A percentile compares a stretch with the other conserved stretches of the same genome.
phyloP scores from a whole-genome alignment of 2,113 vertebrate species.

The Pandion haliaetus region DNA sequence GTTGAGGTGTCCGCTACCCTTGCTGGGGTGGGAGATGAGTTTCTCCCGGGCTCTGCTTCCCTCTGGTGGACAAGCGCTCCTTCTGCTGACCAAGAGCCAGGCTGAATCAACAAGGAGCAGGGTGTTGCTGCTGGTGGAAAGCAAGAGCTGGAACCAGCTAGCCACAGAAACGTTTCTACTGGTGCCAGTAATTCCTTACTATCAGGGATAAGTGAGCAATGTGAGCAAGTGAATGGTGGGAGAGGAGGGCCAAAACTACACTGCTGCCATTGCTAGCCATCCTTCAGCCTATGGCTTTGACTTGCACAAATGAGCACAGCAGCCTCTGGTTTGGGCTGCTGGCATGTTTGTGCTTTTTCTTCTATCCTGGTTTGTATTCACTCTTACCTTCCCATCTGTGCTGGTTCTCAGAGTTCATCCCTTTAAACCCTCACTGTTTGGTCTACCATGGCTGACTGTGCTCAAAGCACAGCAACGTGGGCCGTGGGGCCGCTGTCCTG shows the following conservation, averaged over 20 bases:
- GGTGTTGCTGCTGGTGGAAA: neutral
- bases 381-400: neutral
- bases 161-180: neutral
- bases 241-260: neutral
- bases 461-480: accelerated
- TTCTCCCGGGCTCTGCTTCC: neutral
- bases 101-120: neutral
- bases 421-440: neutral
- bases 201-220: accelerated
- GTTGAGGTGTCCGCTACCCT: accelerated
- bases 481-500: neutral
- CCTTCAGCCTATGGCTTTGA: neutral
- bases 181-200: neutral
- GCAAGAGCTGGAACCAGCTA: neutral
- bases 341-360: neutral
- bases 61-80: neutral
- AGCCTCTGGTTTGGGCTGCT: neutral
- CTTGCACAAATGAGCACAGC: neutral
- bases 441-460: accelerated
- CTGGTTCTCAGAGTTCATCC: neutral
- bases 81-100: neutral
- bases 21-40: neutral
- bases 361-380: neutral
- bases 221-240: neutral
- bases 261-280: accelerated